Conservation (phyloP, 2,888 invertebrate species). For the Conistra vaccinii region DNA sequence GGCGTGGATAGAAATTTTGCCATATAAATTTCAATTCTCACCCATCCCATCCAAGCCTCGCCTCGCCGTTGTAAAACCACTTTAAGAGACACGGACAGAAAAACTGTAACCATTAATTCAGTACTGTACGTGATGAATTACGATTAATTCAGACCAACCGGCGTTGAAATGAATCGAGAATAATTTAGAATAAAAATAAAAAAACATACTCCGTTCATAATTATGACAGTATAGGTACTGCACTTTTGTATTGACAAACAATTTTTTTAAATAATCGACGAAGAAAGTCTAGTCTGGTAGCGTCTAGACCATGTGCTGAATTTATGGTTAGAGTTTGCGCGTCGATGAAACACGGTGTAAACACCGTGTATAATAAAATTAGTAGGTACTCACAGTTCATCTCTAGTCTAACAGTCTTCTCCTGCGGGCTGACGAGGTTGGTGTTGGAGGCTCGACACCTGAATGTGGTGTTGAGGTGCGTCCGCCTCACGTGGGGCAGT, state of each 20-base stretch:
- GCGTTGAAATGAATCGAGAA: neutral
- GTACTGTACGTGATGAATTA: neutral
- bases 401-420: conserved; percentile 95
- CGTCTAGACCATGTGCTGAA: neutral
- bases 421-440: conserved; percentile 95
- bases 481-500: conserved; percentile 93
- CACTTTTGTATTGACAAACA: neutral
- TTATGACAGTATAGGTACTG: neutral
- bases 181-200: no score
- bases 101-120: neutral
- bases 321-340: neutral
- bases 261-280: neutral
- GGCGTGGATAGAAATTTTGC: no score
- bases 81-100: neutral
- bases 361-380: no score
- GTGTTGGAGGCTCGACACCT: conserved; percentile 97
- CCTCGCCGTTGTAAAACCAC: no score
- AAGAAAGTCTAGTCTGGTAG: neutral
- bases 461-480: conserved; percentile 95
- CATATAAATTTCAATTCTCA: no score
- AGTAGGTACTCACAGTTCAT: conserved; percentile 94
- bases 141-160: neutral
- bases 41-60: no score
- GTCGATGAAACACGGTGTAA: no score
- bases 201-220: neutral